Evolutionary conservation across 2,113 vertebrate genomes (phyloP).

Genomic region (Tragelaphus scriptus): DNA sequence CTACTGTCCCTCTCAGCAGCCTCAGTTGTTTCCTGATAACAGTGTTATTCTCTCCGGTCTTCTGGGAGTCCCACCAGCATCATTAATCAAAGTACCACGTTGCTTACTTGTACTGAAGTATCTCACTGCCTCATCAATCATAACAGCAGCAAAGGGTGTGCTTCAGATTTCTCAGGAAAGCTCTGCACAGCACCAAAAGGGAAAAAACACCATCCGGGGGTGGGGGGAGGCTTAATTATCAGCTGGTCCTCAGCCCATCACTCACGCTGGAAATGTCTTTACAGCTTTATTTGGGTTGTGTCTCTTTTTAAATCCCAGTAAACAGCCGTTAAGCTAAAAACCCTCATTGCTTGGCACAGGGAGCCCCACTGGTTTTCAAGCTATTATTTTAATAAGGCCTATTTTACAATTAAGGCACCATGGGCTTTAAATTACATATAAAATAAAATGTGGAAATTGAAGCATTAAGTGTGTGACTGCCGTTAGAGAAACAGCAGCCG

Average conservation of each 20-base stretch:
- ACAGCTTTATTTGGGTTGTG: constrained; percentile 76
- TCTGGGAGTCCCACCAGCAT: constrained; percentile 79
- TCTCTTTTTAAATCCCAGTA: constrained; percentile 82
- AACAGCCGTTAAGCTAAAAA: constrained; percentile 82
- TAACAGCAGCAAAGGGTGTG: constrained; percentile 79
- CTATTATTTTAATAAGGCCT: constrained; percentile 89
- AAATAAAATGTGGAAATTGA: constrained; percentile 87
- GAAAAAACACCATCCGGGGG: constrained; percentile 21
- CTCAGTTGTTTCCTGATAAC: constrained; percentile 78
- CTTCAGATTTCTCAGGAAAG: constrained; percentile 79
- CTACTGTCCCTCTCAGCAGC: constrained; percentile 58
- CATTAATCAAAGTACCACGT: constrained; percentile 84
- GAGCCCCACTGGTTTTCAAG: constrained; percentile 84
- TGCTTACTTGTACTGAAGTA: constrained; percentile 78
- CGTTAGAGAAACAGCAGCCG: constrained; percentile 75
- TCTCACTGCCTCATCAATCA: constrained; percentile 86
- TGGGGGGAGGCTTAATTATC: constrained; percentile 74
- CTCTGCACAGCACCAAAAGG: constrained; percentile 72
- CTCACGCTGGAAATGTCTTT: constrained; percentile 80
- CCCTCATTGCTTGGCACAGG: constrained; percentile 72
- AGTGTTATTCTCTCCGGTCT: constrained; percentile 82
- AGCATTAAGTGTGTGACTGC: constrained; percentile 81
- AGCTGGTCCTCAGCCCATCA: constrained; percentile 79
- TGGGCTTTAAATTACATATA: constrained; percentile 88
- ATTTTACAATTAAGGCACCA: constrained; percentile 89